Base-by-base conservation (phyloP, 2,888 invertebrate genomes). In the Mesoligia furuncula region DNA sequence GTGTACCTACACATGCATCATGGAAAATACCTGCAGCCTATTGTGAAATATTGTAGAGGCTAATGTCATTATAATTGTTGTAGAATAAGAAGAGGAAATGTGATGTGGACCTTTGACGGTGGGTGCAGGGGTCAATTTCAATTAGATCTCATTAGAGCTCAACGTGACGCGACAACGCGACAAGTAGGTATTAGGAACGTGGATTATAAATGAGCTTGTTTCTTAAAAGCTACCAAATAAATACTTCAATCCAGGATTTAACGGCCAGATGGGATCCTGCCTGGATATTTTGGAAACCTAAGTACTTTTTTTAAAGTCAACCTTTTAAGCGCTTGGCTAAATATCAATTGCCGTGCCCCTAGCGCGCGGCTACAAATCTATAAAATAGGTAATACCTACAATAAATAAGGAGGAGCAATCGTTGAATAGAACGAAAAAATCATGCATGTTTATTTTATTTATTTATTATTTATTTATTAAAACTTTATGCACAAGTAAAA, bases 61-160 rank as follows among this genome's bases (percentile, higher is more conserved):
- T 77, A 83, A 83, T 80, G 72, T 27, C 51, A 51, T 73, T 69
- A 65, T 84, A 84, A 77, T 77, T 62, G 64, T 68, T 27, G 39
- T 45, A 65, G 64, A 68, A 69, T 65, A 71, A 59, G 64, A 83
- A 59, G 39, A 65, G 61, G 57, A 62, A 84, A 57, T 81, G 57
- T 75, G 73, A n/a, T 61, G 83, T n/a, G 59, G 73, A 83, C 83
- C 73, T 80, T 75, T 80, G 74, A 45, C 70, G 6, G 48, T 24
- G 51, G 54, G 83, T 48, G 73, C 69, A 79, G 42, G 54, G 85
- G 85, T 85, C 84, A 85, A 80, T 77, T 72, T 48, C 85, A 85
- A 85, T 85, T 85, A 84, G 64, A 62, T n/a, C 78, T 83, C 66
- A 79, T 85, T 74, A 80, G 69, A 71, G 42, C 45, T 65, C 70